Conservation (phyloP, 2,888 invertebrate genomes). For the Branchipolynoe longqiensis region DNA sequence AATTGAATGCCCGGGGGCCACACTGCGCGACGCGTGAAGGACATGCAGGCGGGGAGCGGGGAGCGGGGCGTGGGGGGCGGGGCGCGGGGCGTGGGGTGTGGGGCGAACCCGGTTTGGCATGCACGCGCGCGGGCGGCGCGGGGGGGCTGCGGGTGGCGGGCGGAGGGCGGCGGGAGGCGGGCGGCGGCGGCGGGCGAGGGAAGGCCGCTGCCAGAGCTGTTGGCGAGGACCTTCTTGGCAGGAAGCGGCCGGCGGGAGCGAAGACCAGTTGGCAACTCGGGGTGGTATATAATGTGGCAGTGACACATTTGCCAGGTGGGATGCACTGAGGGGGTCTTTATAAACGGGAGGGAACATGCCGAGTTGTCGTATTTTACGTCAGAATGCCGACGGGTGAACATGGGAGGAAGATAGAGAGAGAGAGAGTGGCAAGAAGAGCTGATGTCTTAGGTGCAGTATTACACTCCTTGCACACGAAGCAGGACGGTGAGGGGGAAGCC, state of each 20-base stretch:
- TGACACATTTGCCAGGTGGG: conserved; percentile 50
- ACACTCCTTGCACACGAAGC: too few species aligned
- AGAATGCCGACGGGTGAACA: not conserved
- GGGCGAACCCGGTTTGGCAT: not conserved
- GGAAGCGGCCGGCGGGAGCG: conserved; percentile 4
- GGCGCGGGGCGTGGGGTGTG: conserved; percentile 2
- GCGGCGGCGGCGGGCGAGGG: not conserved
- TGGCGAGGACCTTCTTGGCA: conserved; percentile 44
- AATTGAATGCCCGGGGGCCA: conserved; percentile 18
- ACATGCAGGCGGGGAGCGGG: not conserved
- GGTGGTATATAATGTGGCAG: conserved; percentile 40
- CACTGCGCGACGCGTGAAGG: not conserved
- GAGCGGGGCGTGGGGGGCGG: not conserved
- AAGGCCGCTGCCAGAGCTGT: not conserved
- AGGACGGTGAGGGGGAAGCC: too few species aligned
- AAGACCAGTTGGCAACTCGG: conserved; percentile 46
- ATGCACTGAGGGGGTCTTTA: conserved; percentile 35
- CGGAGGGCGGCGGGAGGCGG: not conserved
- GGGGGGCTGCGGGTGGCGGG: not conserved
- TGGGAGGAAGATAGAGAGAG: not conserved
- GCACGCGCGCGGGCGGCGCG: not conserved
- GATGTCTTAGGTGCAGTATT: too few species aligned
- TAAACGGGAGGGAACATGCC: conserved; percentile 16
- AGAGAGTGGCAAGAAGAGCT: too few species aligned
- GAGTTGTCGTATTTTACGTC: conserved; percentile 16